Base-by-base conservation (phyloP, 2,113 vertebrate species). In the Lota lota region DNA sequence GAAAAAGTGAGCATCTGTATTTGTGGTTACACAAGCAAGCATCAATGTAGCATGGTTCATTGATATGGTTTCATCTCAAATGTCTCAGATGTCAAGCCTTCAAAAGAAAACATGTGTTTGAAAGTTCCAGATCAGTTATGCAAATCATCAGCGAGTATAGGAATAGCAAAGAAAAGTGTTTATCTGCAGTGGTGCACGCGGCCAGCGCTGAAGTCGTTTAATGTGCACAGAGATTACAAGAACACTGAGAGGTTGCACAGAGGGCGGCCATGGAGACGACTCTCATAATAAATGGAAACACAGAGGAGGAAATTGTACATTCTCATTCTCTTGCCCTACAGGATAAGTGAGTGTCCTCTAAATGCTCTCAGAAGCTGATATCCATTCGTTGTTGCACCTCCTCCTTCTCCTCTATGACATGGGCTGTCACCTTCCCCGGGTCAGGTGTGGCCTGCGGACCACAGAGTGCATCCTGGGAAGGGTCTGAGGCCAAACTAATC, bases 401-500 rank as follows among this genome's bases (percentile, higher is more conserved):
- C 72, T 67, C 63, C 40, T 47, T 8, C 40, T 47, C 40, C 62
- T 40, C 68, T 62, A 67, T 80, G 80, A 74, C 78, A 75, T 74
- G 67, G 80, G 74, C 68, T 63, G 75, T 76, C 63, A 78, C 73
- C 68, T 79, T 75, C 78, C 73, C 69, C 66, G 57, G 87, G 86
- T 88, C 83, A 83, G 58, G 70, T 69, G 69, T 16, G 64, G 81
- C 86, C 79, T 24, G 73, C 66, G 61, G 85, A 81, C 85, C 86
- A 64, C 74, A 68, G 22, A 73, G 77, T 68, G 71, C 78, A 76
- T 77, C 81, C 76, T 21, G 4, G 65, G 66, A 79, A 77, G 66
- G 11, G 63, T 74, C 73, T 72, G 77, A 64, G 74, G 80, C 80
- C 87, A 75, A 79, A 88, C 82, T 88, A 86, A 88, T 89, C 85